These are phyloP conservation scores for Idaea straminata DNA, from an alignment of 2,888 invertebrate genomes.

Conservation along the genomic window DNA sequence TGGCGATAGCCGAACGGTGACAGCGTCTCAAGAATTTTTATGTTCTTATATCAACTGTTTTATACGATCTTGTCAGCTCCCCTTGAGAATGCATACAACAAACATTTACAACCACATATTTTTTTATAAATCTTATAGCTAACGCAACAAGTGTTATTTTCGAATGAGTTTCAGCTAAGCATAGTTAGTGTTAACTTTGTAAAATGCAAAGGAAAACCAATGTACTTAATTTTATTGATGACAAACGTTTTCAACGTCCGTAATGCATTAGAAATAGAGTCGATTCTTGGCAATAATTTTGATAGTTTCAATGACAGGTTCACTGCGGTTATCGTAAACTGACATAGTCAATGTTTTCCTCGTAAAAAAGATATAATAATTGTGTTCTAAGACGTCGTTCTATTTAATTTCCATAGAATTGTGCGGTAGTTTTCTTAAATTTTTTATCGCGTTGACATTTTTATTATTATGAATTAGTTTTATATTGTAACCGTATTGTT, in stretches of 20 bases:
- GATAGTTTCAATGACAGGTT: conserved; percentile 21
- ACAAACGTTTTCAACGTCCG: conserved; percentile 31
- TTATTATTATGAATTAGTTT: conserved; percentile 74
- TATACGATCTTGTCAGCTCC: conserved; percentile 70
- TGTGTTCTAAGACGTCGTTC: conserved; percentile 64
- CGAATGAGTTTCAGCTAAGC: conserved; percentile 9
- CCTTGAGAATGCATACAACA: conserved; percentile 49
- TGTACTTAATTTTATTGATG: conserved; percentile 36
- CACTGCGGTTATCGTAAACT: conserved; percentile 34
- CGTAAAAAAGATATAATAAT: conserved; percentile 69
- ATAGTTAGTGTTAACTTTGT: conserved; percentile 23
- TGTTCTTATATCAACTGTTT: conserved; percentile 76
- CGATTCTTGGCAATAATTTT: conserved; percentile 16
- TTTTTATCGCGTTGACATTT: conserved; percentile 59
- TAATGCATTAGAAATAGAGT: conserved; percentile 34
- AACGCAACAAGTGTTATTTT: conserved; percentile 27
- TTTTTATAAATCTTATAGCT: conserved; percentile 12
- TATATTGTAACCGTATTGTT: conserved; percentile 37
- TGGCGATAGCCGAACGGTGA: conserved; percentile 68
- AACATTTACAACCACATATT: conserved; percentile 23
- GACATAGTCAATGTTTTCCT: conserved; percentile 64
- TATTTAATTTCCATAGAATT: conserved; percentile 72
- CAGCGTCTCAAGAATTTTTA: conserved; percentile 76
- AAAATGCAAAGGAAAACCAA: conserved; percentile 43
- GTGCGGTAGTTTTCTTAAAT: conserved; percentile 51